Base-by-base conservation (phyloP, 2,888 invertebrate species). In the Dryobota labecula region DNA sequence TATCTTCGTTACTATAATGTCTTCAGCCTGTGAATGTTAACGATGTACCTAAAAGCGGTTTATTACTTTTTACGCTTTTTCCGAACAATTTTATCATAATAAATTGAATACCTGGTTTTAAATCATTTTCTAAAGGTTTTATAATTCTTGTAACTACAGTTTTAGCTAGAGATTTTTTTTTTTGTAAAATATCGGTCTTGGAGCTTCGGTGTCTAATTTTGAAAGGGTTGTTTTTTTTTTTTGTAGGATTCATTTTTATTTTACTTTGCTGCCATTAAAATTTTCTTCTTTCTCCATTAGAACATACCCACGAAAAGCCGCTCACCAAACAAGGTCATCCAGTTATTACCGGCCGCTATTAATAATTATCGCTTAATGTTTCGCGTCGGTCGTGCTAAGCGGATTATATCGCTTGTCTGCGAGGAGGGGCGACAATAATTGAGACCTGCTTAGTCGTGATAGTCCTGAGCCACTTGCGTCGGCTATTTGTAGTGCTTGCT, bases 281-380 rank as follows among this genome's bases (percentile, higher is more conserved):
- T 7, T 33, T 51, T 66, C 36, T n/a, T 45, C 7, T n/a, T 20
- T 36, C 33, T 78, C 33, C 13, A 45, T 51, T 64, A 66, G 53
- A 49, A 62, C n/a, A 62, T 60, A 62, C 33, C 51, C 24, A 54
- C 58, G 51, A 78, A 77, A 77, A 77, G 74, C 49, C 63, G 45
- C 66, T 68, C 57, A 57, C 53, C 68, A 80, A 83, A 87, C 70
- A 84, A 79, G 69, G 77, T 54, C 82, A 49, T 60, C 66, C 71
- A 83, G 76, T 81, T 80, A 85, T 70, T 76, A 72, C 73, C 81
- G 68, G 78, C 78, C 83, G 75, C 82, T 85, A 88, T 79, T 86
- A 86, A 86, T 88, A 86, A 87, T 88, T 90, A 87, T 87, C 82
- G 83, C 83, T 85, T 78, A 84, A 85, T 86, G 87, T 88, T 84